Evolutionary conservation across 1,140 invertebrate genomes (phyloP).

Genomic region (Chlorops oryzae): DNA sequence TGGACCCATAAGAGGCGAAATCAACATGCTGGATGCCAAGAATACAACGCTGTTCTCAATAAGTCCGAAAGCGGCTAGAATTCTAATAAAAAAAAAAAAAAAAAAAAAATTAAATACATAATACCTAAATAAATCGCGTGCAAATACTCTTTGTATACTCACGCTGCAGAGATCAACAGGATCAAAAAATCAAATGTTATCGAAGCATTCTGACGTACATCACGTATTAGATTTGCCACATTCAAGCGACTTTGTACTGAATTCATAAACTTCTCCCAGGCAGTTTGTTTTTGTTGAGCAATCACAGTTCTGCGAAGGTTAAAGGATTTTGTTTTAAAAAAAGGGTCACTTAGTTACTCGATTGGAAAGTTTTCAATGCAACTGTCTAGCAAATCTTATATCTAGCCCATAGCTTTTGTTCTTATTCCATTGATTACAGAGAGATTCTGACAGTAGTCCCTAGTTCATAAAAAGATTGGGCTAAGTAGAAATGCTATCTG

Average conservation of each 20-base stretch:
- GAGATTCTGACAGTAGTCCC: no score
- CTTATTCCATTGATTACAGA: no score
- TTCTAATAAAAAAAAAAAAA: neutral
- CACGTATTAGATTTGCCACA: constrained; percentile 64
- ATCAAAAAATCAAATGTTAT: constrained; percentile 71
- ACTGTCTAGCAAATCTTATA: no score
- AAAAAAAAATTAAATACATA: neutral
- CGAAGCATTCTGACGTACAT: constrained; percentile 58
- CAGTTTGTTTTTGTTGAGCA: constrained; percentile 42
- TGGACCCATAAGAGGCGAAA: constrained; percentile 73
- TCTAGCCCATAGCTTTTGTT: no score
- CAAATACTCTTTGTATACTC: no score
- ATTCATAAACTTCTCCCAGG: constrained; percentile 55
- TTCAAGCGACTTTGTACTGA: constrained; percentile 59
- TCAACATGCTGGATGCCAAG: constrained; percentile 70
- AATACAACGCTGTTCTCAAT: constrained; percentile 70
- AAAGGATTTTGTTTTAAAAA: no score
- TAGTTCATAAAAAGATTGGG: no score
- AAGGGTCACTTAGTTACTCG: no score
- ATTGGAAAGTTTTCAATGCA: no score
- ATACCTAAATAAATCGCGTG: no score
- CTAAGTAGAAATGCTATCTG: no score
- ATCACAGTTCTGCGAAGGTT: no score
- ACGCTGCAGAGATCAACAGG: constrained; percentile 63
- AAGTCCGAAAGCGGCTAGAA: constrained; percentile 61